Base-by-base conservation (phyloP, 2,797 vertebrate genomes). In the Labeo calbasu region DNA sequence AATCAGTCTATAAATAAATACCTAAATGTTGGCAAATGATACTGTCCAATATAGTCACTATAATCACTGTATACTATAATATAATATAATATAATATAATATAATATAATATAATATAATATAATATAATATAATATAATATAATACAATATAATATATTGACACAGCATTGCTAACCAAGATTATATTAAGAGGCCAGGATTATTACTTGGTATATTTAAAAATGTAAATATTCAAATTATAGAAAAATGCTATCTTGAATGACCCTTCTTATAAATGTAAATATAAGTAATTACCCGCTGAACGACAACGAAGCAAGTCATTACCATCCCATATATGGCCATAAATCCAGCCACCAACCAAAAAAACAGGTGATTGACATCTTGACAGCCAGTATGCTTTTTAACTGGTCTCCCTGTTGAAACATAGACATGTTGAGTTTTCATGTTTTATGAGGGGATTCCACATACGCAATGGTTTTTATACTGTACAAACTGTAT, bases 271-370 rank as follows among this genome's bases (percentile, higher is more conserved):
- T 43, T 71, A 4, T 48, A 46, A 11, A 77, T 48, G 23, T 32
- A 32, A 61, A 71, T 32, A 28, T 14, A 65, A 50, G 66, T 48
- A 81, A 91, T 92, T 86, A 95, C 95, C 91, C 86, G 88, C 53
- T 59, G 36, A 10, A 70, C 0, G 0, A 36, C 0, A 3, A 87
- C 83, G 0, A 88, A 5, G 32, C 82, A 36, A 48, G 91, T 94
- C 83, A 88, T 65, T 0, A 36, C 53, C 0, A 92, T 0, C 40
- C 91, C 23, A 69, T 93, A 95, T 81, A 51, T 1, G 46, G 21
- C 0, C 50, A 91, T 21, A 11, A 86, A 0, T 0, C 1, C 82
- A 4, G 88, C 23, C 9, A 0, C 77, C 21, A 81, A 3, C 79
- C 23, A 89, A 53, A 90, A 87, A 91, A 32, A 0, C 25, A 2